Percentiles rank a stretch among this genome's conserved stretches.
Conservation (phyloP, 2,797 vertebrate species). For the Fistularia tabacaria region DNA sequence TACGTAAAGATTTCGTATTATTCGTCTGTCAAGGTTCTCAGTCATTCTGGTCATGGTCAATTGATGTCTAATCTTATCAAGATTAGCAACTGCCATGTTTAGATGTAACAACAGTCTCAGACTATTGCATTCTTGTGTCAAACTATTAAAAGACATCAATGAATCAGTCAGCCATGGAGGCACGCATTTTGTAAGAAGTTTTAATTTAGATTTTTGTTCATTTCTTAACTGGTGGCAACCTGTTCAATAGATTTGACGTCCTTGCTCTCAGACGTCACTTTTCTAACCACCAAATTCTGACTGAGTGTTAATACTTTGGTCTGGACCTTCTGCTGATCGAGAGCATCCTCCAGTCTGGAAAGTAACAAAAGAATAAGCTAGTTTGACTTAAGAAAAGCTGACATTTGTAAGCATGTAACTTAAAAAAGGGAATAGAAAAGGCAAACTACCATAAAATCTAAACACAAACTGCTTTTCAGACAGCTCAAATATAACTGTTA, state of each 20-base stretch:
- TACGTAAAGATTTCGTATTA: too few species aligned
- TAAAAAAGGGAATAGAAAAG: too few species aligned
- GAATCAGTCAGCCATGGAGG: not conserved
- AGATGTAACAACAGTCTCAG: too few species aligned
- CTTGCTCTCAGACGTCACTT: constrained; percentile 80
- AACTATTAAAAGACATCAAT: not conserved
- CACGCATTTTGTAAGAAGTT: constrained; percentile 10
- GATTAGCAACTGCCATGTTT: too few species aligned
- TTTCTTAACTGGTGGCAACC: not conserved
- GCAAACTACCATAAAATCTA: too few species aligned
- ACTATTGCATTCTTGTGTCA: too few species aligned
- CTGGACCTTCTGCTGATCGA: constrained; percentile 51
- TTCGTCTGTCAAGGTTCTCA: too few species aligned
- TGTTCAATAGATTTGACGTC: constrained; percentile 48
- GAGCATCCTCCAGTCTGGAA: constrained; percentile 75
- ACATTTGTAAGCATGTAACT: too few species aligned
- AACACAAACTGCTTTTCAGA: too few species aligned
- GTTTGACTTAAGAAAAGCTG: not conserved
- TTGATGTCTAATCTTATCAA: too few species aligned
- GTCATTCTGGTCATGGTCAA: too few species aligned
- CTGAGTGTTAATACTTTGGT: constrained; percentile 80
- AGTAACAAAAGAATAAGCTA: not conserved
- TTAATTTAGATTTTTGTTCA: constrained; percentile 14
- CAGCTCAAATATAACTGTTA: too few species aligned
- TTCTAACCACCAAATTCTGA: constrained; percentile 81